Evolutionary conservation across 2,797 vertebrate genomes (phyloP).

Genomic region (Spinibarbus caldwelli): DNA sequence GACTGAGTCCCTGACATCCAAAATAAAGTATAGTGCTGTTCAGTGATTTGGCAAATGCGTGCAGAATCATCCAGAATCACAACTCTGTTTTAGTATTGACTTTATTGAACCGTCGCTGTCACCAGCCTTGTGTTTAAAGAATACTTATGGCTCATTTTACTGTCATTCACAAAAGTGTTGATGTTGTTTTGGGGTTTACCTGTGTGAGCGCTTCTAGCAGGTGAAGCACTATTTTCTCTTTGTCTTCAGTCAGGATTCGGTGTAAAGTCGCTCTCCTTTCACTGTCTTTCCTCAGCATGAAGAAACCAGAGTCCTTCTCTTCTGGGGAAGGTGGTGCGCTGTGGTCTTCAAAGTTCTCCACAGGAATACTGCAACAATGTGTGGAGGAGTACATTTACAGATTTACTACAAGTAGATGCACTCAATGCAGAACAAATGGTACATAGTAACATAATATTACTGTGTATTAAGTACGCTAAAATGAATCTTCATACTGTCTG

Average conservation of each 20-base stretch:
- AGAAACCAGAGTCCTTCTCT: constrained; percentile 96
- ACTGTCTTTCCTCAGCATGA: constrained; percentile 96
- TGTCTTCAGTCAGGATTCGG: constrained; percentile 92
- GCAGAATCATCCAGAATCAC: background rate
- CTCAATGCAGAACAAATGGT: background rate
- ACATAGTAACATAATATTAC: too few species aligned
- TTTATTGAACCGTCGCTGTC: background rate
- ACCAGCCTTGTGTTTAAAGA: background rate
- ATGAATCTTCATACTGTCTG: background rate
- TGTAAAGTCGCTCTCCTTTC: constrained; percentile 95
- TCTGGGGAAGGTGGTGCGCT: constrained; percentile 97
- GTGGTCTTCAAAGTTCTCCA: constrained; percentile 98
- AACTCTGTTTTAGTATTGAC: too few species aligned
- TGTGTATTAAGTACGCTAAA: background rate
- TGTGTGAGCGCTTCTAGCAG: constrained; percentile 90
- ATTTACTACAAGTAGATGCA: background rate
- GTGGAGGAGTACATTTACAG: background rate
- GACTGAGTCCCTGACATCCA: background rate
- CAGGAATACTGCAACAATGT: constrained; percentile 85
- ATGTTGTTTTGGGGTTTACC: constrained; percentile 73
- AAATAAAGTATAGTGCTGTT: background rate
- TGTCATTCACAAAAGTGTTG: background rate
- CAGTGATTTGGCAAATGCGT: background rate
- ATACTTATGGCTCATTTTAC: background rate
- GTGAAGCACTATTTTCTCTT: constrained; percentile 92